Evolutionary conservation across 2,797 vertebrate genomes (phyloP), one percentile per base, ranked within the genome.

Genomic region (Falco berigora): DNA sequence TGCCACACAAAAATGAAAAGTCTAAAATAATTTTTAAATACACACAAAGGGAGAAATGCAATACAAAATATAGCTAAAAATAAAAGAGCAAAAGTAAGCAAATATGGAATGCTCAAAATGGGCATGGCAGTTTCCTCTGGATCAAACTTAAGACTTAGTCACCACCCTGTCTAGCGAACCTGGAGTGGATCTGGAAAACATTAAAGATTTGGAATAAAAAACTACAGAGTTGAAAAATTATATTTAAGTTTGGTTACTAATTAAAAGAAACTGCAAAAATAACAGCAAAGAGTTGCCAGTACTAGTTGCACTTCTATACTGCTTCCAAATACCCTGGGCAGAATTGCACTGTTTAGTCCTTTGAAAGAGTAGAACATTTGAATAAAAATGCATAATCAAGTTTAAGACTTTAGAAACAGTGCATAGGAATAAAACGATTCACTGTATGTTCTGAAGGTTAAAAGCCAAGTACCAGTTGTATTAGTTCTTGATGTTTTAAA

Each of bases 181-280:
- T 94, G 90, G 56, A 91, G 52, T 36, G 55, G 38, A 76, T 97
- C 92, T 96, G 95, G 96, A 97, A 97, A 56, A 76, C 69, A 92
- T 97, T 96, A 96, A 93, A 91, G 36, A 61, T 55, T 58, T 84
- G 88, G 71, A 95, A 92, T 77, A 88, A 90, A 96, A 86, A 89
- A 85, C 25, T 12, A 88, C 14, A 53, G 59, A 66, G n/a, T 11
- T 81, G 49, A 81, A 93, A 95, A 84, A 59, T 72, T 77, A 38
- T 63, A 90, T 93, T 49, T 76, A 90, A 80, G 28, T 73, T 92
- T 72, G 44, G 72, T 78, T 75, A 58, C 58, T 84, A 85, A 93
- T 90, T 94, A 86, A 90, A 95, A 88, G 79, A 76, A 90, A 91
- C 64, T 80, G 88, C 42, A 90, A 88, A 95, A 94, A 88, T 61